Evolutionary conservation across 2,797 vertebrate species (phyloP).

Genomic region (Mus caroli): DNA sequence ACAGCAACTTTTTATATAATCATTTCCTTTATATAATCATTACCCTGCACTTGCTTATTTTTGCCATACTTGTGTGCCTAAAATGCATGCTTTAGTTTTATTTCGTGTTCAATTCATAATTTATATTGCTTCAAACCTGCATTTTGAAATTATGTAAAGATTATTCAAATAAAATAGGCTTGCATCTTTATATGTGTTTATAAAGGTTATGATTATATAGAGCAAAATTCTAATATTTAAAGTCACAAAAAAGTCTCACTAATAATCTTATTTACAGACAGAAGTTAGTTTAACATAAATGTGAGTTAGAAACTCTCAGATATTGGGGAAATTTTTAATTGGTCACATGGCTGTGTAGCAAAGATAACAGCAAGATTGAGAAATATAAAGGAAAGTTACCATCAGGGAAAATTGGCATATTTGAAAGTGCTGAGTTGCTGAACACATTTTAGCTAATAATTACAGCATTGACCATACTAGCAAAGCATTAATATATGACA

Average conservation of each 20-base stretch:
- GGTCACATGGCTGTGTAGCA: background rate
- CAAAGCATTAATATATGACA: slow-evolving; percentile 31
- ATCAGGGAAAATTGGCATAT: slow-evolving; percentile 5
- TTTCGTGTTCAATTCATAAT: background rate
- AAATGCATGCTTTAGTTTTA: background rate
- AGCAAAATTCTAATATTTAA: background rate
- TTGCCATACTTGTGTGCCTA: background rate
- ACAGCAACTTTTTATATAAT: background rate
- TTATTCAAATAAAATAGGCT: slow-evolving; percentile 3
- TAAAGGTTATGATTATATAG: slow-evolving; percentile 3
- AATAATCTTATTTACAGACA: background rate
- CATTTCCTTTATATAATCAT: background rate
- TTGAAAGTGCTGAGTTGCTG: slow-evolving; percentile 20
- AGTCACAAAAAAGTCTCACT: background rate
- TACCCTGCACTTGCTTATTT: slow-evolving; percentile 19
- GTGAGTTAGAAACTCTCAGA: background rate
- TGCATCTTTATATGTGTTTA: background rate
- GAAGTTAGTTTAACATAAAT: background rate
- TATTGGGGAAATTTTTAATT: slow-evolving; percentile 32
- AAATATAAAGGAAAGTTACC: slow-evolving; percentile 39
- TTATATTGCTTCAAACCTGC: background rate
- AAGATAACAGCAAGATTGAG: slow-evolving; percentile 18
- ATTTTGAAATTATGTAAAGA: background rate
- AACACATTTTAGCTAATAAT: background rate
- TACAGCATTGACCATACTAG: slow-evolving; percentile 53